phyloP scores from a whole-genome alignment of 1,140 invertebrate genomes.

The Eubasilissa regina region DNA sequence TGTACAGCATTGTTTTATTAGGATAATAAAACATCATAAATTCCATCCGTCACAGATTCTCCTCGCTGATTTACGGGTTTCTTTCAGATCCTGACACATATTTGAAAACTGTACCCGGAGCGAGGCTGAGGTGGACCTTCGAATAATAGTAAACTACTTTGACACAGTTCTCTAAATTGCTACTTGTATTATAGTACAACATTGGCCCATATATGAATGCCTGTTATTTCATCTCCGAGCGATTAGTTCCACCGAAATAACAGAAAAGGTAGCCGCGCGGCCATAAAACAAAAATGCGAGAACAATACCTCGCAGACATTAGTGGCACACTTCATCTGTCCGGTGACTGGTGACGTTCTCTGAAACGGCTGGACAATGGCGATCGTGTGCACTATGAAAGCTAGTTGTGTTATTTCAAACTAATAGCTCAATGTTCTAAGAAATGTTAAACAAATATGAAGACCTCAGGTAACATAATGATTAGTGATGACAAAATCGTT shows the following conservation, averaged over 20 bases:
- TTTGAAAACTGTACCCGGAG: constrained; percentile 8
- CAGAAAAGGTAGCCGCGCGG: constrained; percentile 23
- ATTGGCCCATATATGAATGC: neutral
- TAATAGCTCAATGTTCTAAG: constrained; percentile 6
- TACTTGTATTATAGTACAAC: constrained; percentile 15
- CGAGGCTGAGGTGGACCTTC: constrained; percentile 18
- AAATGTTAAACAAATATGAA: neutral
- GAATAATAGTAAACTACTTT: neutral
- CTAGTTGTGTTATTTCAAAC: constrained; percentile 22
- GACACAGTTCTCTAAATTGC: constrained; percentile 23
- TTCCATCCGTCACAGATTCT: constrained; percentile 26
- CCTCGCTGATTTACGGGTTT: constrained; percentile 29
- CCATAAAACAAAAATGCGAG: constrained; percentile 32
- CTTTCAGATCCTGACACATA: constrained; percentile 16
- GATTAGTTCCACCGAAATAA: constrained; percentile 28
- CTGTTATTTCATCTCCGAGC: constrained; percentile 2
- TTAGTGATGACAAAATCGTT: too few relatives aligned
- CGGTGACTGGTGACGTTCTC: constrained; percentile 27
- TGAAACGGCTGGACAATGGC: neutral
- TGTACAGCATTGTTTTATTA: constrained; percentile 29
- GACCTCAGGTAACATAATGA: constrained; percentile 18
- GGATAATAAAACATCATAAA: neutral
- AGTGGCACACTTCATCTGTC: constrained; percentile 37
- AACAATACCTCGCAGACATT: constrained; percentile 19
- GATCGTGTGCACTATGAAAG: neutral